Conservation (phyloP, 2,888 invertebrate genomes). For the Lasius fuliginosus region DNA sequence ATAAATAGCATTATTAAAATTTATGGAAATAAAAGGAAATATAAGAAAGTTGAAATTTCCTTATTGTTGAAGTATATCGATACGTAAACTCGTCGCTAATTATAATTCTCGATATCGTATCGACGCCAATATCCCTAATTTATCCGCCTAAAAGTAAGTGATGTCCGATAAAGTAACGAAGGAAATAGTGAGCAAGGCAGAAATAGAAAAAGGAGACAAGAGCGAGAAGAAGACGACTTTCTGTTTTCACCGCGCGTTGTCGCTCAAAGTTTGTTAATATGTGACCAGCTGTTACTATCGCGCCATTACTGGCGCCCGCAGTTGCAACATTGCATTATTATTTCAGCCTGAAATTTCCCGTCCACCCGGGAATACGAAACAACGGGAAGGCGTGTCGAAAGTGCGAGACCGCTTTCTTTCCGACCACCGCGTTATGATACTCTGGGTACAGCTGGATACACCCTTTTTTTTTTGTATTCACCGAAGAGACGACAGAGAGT, state of each 20-base stretch:
- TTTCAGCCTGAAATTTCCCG: conserved; percentile 17
- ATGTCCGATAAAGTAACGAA: conserved; percentile 30
- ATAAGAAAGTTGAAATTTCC: background rate
- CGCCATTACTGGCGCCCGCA: conserved; percentile 55
- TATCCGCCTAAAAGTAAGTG: conserved; percentile 16
- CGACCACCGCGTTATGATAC: conserved; percentile 48
- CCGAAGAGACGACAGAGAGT: conserved; percentile 65
- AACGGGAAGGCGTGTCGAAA: conserved; percentile 17
- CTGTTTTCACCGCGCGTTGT: conserved; percentile 15
- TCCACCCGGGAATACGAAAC: conserved; percentile 37
- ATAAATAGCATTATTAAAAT: background rate
- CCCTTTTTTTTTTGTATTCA: conserved; percentile 37
- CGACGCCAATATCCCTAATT: conserved; percentile 23
- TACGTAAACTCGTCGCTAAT: conserved; percentile 8
- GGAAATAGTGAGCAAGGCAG: conserved; percentile 28
- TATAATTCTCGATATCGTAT: conserved; percentile 30
- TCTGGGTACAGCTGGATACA: conserved; percentile 48
- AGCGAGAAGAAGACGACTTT: background rate
- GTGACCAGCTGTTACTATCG: conserved; percentile 76
- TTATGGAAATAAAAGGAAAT: background rate
- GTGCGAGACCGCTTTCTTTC: conserved; percentile 54
- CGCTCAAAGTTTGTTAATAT: conserved; percentile 79
- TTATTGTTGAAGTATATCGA: background rate
- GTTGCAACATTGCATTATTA: conserved; percentile 62
- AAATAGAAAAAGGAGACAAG: conserved; percentile 22